These are phyloP conservation scores for Antennarius striatus DNA, from an alignment of 2,113 vertebrate species.

Conservation along the genomic window DNA sequence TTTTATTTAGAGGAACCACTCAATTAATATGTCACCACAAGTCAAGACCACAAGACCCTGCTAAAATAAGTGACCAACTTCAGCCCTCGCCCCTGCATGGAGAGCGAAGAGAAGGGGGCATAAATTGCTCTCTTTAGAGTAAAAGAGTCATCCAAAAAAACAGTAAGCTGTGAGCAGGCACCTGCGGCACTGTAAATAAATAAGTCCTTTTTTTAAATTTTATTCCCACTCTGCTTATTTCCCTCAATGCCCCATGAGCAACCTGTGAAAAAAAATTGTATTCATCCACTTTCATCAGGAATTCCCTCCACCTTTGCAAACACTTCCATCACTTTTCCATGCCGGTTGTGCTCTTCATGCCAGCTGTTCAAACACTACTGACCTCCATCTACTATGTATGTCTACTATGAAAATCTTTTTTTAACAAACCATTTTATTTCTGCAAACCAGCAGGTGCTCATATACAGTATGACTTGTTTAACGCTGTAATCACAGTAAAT, in stretches of 20 bases:
- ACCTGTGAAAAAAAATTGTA: conserved; percentile 68
- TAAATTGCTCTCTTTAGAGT: conserved; percentile 70
- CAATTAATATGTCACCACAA: conserved; percentile 77
- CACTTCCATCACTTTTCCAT: conserved; percentile 17
- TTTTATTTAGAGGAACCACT: conserved; percentile 63
- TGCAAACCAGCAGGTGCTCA: too few relatives aligned
- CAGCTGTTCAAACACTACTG: not conserved
- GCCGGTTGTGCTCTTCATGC: conserved; percentile 1
- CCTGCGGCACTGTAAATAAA: conserved; percentile 77
- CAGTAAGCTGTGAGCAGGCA: conserved; percentile 71
- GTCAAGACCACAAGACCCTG: conserved; percentile 65
- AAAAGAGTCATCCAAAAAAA: conserved; percentile 73
- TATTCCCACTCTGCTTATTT: conserved; percentile 47
- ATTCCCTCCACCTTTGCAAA: conserved; percentile 5
- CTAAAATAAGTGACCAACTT: conserved; percentile 72
- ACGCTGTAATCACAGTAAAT: too few relatives aligned
- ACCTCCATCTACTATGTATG: not conserved
- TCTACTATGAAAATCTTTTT: too few relatives aligned
- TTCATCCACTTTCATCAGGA: conserved; percentile 61
- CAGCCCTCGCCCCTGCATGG: conserved; percentile 41
- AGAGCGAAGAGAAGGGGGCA: conserved; percentile 57
- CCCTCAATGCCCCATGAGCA: conserved; percentile 34
- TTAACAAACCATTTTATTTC: too few relatives aligned
- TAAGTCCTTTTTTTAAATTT: conserved; percentile 54
- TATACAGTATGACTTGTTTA: too few relatives aligned